These are phyloP conservation scores for Pipistrellus nathusii DNA, from an alignment of 2,797 vertebrate species.

Conservation along the genomic window DNA sequence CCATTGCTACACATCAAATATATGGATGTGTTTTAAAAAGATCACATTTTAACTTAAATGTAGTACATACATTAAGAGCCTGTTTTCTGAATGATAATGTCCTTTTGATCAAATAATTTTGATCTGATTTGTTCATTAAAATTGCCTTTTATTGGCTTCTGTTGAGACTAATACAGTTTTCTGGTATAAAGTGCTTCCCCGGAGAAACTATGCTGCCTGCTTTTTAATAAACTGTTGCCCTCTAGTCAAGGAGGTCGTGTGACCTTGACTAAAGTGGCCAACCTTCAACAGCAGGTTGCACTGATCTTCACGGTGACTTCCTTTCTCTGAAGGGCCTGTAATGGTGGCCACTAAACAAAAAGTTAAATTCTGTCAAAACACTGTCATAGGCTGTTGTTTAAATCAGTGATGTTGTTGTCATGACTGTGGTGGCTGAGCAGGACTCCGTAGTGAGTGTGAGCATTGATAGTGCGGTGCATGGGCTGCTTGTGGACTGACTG, in stretches of 20 bases:
- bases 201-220: neutral
- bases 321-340: neutral
- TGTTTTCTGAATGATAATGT: slow-evolving; percentile 37
- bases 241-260: neutral
- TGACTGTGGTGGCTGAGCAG: neutral
- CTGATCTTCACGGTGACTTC: slow-evolving; percentile 29
- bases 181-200: slow-evolving; percentile 31
- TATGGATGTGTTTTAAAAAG: neutral
- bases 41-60: slow-evolving; percentile 50
- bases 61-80: neutral
- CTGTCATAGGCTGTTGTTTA: neutral
- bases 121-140: slow-evolving; percentile 58
- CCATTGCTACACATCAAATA: neutral
- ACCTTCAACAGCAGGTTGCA: neutral
- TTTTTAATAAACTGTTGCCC: slow-evolving; percentile 21
- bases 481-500: neutral
- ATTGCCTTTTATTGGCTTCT: neutral
- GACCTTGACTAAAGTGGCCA: neutral
- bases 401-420: neutral
- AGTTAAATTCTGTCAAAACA: neutral
- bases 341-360: neutral
- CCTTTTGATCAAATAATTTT: slow-evolving; percentile 49
- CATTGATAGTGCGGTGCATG: neutral
- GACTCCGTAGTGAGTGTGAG: neutral
- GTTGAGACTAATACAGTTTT: slow-evolving; percentile 39